Base-by-base conservation (phyloP, 2,888 invertebrate species). In the Lochmaea crataegi region DNA sequence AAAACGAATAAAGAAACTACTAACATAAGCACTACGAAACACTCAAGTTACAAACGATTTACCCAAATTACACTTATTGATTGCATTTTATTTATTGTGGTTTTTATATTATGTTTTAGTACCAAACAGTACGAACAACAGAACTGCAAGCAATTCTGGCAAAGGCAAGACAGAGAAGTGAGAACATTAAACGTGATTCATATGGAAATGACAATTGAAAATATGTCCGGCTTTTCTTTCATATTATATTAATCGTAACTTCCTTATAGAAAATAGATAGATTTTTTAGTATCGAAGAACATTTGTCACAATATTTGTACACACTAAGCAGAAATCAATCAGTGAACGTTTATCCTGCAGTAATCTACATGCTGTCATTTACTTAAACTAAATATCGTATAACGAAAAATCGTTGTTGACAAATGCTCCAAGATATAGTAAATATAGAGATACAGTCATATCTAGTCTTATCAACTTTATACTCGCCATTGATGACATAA, bases 101-200 rank as follows among this genome's bases (percentile, higher is more conserved):
- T 26, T 58, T 60, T n/a, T 60, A 45, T 32, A 10, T 75, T 38
- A 51, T 75, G 75, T 88, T 89, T 51, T 87, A 95, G 95, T 95
- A 92, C 87, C 93, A 94, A 87, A 94, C 94, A 0, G 90, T 92
- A 2, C 90, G 94, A 11, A 91, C 92, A 0, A 91, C 93, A 18
- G 95, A 95, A 86, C 87, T 96, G 76, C 90, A 92, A 80, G 92
- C 92, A 76, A 93, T 94, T 82, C 87, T 95, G 79, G 92, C 92
- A 65, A 92, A 91, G 84, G 92, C 92, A 63, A 89, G 94, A 67
- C 90, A 92, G 85, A 94, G 93, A 87, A 91, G 90, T 73, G 94
- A 94, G 32, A 69, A 63, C 10, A 11, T 16, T n/a, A 41, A 42
- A 9, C n/a, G 10, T 14, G 41, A 53, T 1, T 16, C 53, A 18